A percentile compares a stretch with the other conserved stretches of the same genome.
These are phyloP conservation scores for Hemaris fuciformis DNA, from an alignment of 2,888 invertebrate genomes.

Conservation along the genomic window DNA sequence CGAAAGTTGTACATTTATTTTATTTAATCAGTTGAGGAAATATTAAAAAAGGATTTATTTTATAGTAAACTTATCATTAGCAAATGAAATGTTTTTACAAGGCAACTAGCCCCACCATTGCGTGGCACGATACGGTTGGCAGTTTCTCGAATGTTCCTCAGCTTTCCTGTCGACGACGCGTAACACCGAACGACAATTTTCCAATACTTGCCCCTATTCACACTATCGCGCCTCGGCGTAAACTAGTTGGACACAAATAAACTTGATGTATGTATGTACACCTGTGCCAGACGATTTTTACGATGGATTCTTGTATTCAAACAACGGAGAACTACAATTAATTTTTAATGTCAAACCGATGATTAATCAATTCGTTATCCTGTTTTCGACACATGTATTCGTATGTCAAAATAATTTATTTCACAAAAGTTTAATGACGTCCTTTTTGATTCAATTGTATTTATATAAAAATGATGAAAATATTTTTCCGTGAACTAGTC, in stretches of 20 bases:
- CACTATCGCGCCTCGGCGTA: slow-evolving; percentile 19
- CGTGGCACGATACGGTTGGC: not conserved
- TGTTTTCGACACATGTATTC: too few relatives aligned
- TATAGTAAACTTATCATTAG: too few relatives aligned
- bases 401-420: too few relatives aligned
- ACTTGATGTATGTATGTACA: slow-evolving; percentile 12
- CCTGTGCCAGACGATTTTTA: slow-evolving; percentile 10
- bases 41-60: too few relatives aligned
- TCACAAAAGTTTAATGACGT: too few relatives aligned
- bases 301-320: not conserved
- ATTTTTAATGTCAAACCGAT: too few relatives aligned
- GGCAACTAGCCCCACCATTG: not conserved
- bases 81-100: too few relatives aligned
- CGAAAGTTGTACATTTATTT: too few relatives aligned
- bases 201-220: slow-evolving; percentile 37
- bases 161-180: slow-evolving; percentile 55
- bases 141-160: slow-evolving; percentile 58
- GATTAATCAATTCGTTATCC: too few relatives aligned
- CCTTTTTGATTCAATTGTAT: too few relatives aligned
- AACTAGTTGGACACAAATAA: slow-evolving; percentile 13
- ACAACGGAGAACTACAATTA: not conserved
- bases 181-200: slow-evolving; percentile 41
- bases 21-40: not conserved
- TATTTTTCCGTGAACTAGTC: not conserved
- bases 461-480: too few relatives aligned